Evolutionary conservation across 2,113 vertebrate genomes (phyloP), one percentile per base, ranked within the genome.

Genomic region (Silurus meridionalis): DNA sequence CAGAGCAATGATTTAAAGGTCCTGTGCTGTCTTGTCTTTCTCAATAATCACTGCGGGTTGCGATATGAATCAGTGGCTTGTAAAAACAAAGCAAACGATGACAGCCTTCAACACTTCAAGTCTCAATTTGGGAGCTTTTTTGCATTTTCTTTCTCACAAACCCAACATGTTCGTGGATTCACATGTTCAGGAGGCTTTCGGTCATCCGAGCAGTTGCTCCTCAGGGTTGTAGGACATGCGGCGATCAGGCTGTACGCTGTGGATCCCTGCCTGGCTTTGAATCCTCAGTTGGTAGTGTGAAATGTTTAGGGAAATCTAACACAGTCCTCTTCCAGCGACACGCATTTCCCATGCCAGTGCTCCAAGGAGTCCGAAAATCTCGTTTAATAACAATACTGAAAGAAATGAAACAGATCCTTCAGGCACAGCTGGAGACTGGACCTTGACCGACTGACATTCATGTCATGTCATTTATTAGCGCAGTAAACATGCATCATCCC

Each of bases 381-480:
- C 6, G 46, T 69, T 50, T 8, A n/a, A 48, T 63, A 57, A 13
- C 0, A 64, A 60, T 52, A 37, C 8, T 50, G 66, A 2, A 5
- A 11, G 37, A 53, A 48, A 63, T 7, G 14, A 63, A 48, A 37
- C 9, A 55, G 52, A 80, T 21, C 55, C 64, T 83, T 66, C 28
- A 83, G 52, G 81, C 88, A 86, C 90, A 89, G 90, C 66, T 80
- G 86, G 82, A 89, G 85, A 81, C 83, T 88, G 92, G 92, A 95
- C 91, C 94, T 93, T 94, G 94, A 93, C 92, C 92, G 90, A 87
- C 52, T 93, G 92, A 93, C 91, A 90, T 93, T 94, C 92, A 92
- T 91, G 90, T 92, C 90, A 92, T 60, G 78, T 61, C 19, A 46
- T 80, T 80, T 89, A 77, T 60, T 66, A 84, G 74, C 85, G 87